A percentile compares a stretch with the other conserved stretches of the same genome.
Conservation (phyloP, 2,888 invertebrate species). For the Loripinus fragilis region DNA sequence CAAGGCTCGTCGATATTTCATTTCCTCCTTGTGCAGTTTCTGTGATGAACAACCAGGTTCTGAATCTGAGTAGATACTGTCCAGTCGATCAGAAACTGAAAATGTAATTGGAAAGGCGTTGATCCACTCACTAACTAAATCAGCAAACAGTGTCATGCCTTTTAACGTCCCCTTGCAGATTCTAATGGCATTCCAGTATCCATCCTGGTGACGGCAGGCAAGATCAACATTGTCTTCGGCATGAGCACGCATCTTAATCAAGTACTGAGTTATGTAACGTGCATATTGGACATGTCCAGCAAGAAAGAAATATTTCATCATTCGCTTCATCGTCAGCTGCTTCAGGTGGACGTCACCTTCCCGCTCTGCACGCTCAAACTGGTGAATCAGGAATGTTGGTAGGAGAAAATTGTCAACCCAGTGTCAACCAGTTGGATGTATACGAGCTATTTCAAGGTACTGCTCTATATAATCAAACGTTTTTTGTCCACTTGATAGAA, state of each 20-base stretch:
- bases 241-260: slow-evolving; percentile 1
- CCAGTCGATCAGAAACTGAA: neutral
- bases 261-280: neutral
- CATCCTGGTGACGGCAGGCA: too few relatives aligned
- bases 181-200: neutral
- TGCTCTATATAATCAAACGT: slow-evolving; percentile 20
- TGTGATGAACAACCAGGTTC: too few relatives aligned
- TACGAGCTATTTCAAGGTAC: too few relatives aligned
- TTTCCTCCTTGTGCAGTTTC: too few relatives aligned
- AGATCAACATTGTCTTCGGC: too few relatives aligned
- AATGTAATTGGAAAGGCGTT: neutral
- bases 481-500: slow-evolving; percentile 14
- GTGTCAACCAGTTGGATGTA: slow-evolving; percentile 14
- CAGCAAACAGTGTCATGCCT: too few relatives aligned
- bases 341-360: slow-evolving; percentile 25
- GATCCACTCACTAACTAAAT: too few relatives aligned
- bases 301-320: too few relatives aligned
- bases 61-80: neutral
- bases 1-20: neutral
- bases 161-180: neutral
- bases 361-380: slow-evolving; percentile 31
- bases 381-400: too few relatives aligned
- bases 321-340: too few relatives aligned
- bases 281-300: too few relatives aligned
- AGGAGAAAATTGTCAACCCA: slow-evolving; percentile 31